Evolutionary conservation across 1,140 invertebrate genomes (phyloP).

Genomic region (Theocolax elegans): DNA sequence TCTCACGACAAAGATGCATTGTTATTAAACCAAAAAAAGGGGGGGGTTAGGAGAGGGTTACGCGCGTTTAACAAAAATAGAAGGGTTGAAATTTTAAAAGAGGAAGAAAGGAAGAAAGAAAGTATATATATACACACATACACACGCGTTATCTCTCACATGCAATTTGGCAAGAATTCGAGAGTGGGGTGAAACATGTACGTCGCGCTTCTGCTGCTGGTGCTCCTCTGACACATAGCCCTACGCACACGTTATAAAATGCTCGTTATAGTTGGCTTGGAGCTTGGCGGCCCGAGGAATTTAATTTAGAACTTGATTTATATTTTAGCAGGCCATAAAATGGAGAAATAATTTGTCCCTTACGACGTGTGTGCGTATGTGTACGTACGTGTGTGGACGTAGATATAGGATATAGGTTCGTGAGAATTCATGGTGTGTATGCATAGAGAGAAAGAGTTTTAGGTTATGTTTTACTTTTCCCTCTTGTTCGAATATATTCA

Average conservation of each 20-base stretch:
- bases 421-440: neutral
- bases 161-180: conserved; percentile 37
- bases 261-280: conserved; percentile 57
- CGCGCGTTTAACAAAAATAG: too few species aligned
- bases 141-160: too few species aligned
- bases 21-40: too few species aligned
- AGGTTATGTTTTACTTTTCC: too few species aligned
- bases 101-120: neutral
- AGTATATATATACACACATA: too few species aligned
- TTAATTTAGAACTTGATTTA: conserved; percentile 68
- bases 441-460: neutral
- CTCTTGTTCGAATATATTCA: too few species aligned
- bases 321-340: conserved; percentile 65
- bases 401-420: neutral
- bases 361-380: conserved; percentile 45
- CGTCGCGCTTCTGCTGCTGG: too few species aligned
- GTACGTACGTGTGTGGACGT: conserved; percentile 2
- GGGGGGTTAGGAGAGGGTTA: too few species aligned
- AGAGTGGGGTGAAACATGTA: conserved; percentile 6
- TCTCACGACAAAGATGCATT: too few species aligned
- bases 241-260: conserved; percentile 58
- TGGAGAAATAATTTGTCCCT: conserved; percentile 66
- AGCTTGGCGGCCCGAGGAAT: conserved; percentile 55
- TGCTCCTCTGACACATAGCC: conserved; percentile 36
- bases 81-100: too few species aligned